Base-by-base conservation (phyloP, 2,113 vertebrate species). In the Ailurus styani region DNA sequence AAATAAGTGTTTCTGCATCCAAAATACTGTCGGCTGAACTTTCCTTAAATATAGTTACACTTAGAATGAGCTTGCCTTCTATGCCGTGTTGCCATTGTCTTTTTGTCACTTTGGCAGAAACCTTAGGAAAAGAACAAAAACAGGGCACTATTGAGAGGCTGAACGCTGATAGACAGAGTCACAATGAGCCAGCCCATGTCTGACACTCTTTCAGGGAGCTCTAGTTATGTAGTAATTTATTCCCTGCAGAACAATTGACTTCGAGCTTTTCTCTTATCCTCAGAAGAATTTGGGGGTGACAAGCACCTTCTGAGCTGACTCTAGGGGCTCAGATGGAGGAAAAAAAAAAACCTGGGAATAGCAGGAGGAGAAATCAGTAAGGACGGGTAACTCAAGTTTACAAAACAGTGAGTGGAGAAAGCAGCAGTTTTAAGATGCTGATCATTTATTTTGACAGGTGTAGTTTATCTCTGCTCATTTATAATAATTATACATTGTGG, bases 401-500 rank as follows among this genome's bases (percentile, higher is more conserved):
- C 95, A 90, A 96, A 96, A 97, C 92, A 97, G 87, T 52, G 52
- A 34, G 52, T 60, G 93, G 66, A 97, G 96, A 96, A 95, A 95
- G 75, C 94, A 78, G 87, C 45, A 13, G 96, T 77, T 96, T 96
- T 87, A 42, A 37, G 90, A 73, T 82, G 72, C 92, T 85, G 94
- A 97, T 97, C 87, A 73, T 95, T 97, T 97, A 97, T 97, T 98
- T 96, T 98, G 97, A 97, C 97, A 97, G 97, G 95, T 98, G 82
- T 97, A 96, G 96, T 98, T 98, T 98, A 96, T 93, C 95, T 97
- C 94, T 86, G 93, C 97, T 97, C 95, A 96, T 97, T 98, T 97
- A 97, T 96, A 95, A 97, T 97, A 97, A 98, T 98, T 98, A 98
- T 78, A 86, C 87, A 77, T 97, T 89, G 93, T 91, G 45, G 77